phyloP scores from a whole-genome alignment of 2,113 vertebrate genomes.

The Dolichallabes microphthalmus region DNA sequence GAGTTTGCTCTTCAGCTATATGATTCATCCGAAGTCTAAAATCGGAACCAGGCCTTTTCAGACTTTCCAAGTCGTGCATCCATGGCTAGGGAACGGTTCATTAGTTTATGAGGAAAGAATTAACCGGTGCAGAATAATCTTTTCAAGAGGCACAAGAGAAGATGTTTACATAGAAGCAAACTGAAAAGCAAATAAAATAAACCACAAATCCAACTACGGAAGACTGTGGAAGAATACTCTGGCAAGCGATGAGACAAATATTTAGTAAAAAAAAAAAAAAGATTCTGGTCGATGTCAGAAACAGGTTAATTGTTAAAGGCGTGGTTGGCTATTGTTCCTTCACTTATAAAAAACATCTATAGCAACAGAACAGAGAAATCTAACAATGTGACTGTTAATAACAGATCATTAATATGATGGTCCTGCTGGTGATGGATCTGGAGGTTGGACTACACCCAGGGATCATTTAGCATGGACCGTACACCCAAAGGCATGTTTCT shows the following conservation, averaged over 20 bases:
- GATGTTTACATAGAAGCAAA: background rate
- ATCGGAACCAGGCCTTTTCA: slow-evolving; percentile 16
- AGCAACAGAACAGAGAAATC: background rate
- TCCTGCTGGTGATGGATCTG: background rate
- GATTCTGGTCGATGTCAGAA: background rate
- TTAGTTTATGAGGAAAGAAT: background rate
- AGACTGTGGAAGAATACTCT: background rate
- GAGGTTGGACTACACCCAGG: background rate
- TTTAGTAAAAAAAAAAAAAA: background rate
- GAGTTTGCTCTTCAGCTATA: background rate
- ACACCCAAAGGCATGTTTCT: background rate
- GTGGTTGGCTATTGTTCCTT: background rate
- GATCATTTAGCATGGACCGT: background rate
- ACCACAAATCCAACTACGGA: background rate
- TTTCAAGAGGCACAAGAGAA: background rate
- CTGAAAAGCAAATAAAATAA: background rate
- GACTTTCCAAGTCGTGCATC: background rate
- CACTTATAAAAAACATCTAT: background rate
- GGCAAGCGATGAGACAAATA: background rate
- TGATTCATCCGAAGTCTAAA: slow-evolving; percentile 11
- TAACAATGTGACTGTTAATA: background rate
- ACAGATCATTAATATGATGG: background rate
- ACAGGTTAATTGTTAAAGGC: slow-evolving; percentile 9
- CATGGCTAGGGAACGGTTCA: background rate
- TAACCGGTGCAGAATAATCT: background rate